Evolutionary conservation across 2,888 invertebrate species (phyloP).

Genomic region (Euproctis similis): DNA sequence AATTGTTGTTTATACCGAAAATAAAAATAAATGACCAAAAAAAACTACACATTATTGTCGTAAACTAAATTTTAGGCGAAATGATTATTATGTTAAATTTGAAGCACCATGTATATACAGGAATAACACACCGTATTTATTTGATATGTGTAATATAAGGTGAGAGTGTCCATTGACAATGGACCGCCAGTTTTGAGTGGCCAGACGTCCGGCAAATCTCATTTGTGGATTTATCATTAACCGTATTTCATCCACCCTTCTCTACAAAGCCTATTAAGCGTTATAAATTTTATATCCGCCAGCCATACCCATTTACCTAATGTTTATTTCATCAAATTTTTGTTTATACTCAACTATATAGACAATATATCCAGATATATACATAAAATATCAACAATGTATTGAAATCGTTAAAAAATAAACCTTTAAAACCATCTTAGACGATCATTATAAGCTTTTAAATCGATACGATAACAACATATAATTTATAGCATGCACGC

Average conservation of each 20-base stretch:
- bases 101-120: conserved; percentile 40
- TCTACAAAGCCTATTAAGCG: conserved; percentile 65
- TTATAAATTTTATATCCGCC: conserved; percentile 70
- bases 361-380: too few relatives aligned
- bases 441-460: conserved; percentile 50
- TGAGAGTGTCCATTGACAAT: conserved; percentile 70
- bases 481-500: conserved; percentile 56
- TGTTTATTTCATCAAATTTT: conserved; percentile 55
- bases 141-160: conserved; percentile 64
- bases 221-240: conserved; percentile 76
- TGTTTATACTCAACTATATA: conserved; percentile 29
- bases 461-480: conserved; percentile 67
- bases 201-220: conserved; percentile 73
- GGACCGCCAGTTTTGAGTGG: conserved; percentile 65
- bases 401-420: too few relatives aligned
- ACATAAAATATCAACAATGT: too few relatives aligned
- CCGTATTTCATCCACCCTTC: conserved; percentile 71
- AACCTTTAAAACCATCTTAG: too few relatives aligned
- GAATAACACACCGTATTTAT: conserved; percentile 44
- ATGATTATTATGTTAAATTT: neutral
- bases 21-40: too few relatives aligned
- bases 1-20: too few relatives aligned
- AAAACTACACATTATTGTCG: neutral
- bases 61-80: neutral
- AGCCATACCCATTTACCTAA: conserved; percentile 50